Evolutionary conservation across 2,113 vertebrate genomes (phyloP).

Genomic region (Drymodes brunneopygia): DNA sequence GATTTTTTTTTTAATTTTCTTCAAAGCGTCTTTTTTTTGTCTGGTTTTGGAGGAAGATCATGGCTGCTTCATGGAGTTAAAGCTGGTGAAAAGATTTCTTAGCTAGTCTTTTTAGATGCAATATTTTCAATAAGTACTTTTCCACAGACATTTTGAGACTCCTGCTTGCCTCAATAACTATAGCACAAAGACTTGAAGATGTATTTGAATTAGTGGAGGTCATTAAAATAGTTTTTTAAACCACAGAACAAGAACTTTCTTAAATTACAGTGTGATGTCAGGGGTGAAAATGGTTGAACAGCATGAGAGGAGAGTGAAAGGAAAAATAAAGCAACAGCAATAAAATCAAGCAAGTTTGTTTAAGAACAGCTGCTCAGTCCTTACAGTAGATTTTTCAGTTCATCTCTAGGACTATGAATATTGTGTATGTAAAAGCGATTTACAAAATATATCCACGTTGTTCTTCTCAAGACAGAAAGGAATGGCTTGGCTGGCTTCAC

Average conservation of each 20-base stretch:
- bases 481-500: background rate
- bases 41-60: background rate
- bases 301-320: background rate
- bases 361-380: background rate
- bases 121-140: constrained; percentile 11
- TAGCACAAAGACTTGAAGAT: background rate
- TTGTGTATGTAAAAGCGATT: background rate
- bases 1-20: background rate
- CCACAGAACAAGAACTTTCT: background rate
- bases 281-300: background rate
- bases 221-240: background rate
- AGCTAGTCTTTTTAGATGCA: background rate
- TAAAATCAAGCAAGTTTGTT: background rate
- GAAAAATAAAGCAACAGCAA: background rate
- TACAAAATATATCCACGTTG: background rate
- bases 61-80: background rate
- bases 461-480: background rate
- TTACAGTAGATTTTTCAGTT: background rate
- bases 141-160: background rate
- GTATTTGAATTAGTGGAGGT: background rate
- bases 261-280: background rate
- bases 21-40: background rate
- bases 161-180: background rate
- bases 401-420: background rate
- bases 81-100: background rate